phyloP scores from a whole-genome alignment of 2,888 invertebrate genomes.

The Buathra laborator region DNA sequence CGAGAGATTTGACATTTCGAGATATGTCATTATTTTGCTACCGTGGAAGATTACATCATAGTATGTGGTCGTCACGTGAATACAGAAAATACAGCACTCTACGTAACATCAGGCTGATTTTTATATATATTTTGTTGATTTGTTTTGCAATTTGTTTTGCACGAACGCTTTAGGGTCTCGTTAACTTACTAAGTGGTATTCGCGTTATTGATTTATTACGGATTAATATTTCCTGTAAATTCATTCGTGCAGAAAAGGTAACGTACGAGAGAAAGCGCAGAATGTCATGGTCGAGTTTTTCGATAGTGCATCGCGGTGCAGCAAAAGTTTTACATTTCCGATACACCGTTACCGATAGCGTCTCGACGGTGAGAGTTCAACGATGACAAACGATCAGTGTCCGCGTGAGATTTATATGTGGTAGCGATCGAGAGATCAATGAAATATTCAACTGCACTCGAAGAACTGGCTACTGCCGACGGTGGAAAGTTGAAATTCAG shows the following conservation, averaged over 20 bases:
- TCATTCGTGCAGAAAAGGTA: background rate
- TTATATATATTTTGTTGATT: slow-evolving; percentile 37
- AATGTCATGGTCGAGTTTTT: slow-evolving; percentile 4
- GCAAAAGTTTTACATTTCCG: slow-evolving; percentile 14
- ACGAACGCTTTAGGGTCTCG: slow-evolving; percentile 5
- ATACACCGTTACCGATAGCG: background rate
- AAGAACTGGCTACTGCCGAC: slow-evolving; percentile 47
- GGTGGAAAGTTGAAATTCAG: slow-evolving; percentile 60
- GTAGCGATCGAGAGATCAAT: slow-evolving; percentile 15
- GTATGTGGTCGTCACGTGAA: slow-evolving; percentile 3
- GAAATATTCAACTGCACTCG: slow-evolving; percentile 35
- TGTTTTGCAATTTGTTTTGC: slow-evolving; percentile 4
- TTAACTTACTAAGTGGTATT: slow-evolving; percentile 1
- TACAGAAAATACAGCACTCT: background rate
- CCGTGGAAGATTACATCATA: background rate
- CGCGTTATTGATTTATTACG: background rate
- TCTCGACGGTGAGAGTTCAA: slow-evolving; percentile 13
- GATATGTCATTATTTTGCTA: background rate
- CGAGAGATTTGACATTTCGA: background rate
- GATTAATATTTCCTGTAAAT: background rate
- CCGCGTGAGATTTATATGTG: background rate
- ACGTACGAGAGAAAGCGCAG: background rate
- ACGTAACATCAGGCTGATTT: background rate
- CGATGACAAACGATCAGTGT: slow-evolving; percentile 8
- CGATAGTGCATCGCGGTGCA: background rate